Evolutionary conservation across 2,888 invertebrate species (phyloP).

Genomic region (Metallyticus violacea): DNA sequence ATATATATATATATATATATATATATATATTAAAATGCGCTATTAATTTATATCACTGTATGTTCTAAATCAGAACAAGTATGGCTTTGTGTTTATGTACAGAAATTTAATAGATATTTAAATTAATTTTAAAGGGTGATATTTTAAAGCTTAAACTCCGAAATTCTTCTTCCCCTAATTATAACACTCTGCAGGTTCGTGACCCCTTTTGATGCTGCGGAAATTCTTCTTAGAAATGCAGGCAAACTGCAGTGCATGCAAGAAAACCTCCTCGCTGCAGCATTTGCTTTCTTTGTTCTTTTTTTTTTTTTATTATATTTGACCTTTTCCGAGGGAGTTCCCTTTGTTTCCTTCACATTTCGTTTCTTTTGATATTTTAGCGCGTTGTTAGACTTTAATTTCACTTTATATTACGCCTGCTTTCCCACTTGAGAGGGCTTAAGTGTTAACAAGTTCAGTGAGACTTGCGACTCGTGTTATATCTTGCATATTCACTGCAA

Average conservation of each 20-base stretch:
- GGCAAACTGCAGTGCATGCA: not conserved
- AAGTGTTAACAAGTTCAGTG: not conserved
- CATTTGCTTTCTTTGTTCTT: not conserved
- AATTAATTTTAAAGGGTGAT: too few species aligned
- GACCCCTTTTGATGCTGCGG: not conserved
- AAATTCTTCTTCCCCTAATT: not conserved
- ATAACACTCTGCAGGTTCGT: not conserved
- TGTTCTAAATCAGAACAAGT: too few species aligned
- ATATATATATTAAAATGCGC: too few species aligned
- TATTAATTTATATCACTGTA: too few species aligned
- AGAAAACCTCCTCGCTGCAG: not conserved
- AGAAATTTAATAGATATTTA: too few species aligned
- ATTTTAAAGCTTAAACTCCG: too few species aligned
- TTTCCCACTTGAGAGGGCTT: not conserved
- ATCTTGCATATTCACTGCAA: too few species aligned
- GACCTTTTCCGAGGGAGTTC: too few species aligned
- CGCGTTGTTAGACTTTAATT: not conserved
- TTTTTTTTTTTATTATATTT: not conserved
- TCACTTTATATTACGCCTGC: not conserved
- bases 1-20: too few species aligned
- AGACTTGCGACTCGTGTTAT: not conserved
- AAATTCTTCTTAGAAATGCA: not conserved
- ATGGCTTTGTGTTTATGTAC: too few species aligned
- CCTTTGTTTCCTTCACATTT: not conserved
- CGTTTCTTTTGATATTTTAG: not conserved